Percentiles rank a stretch among this genome's conserved stretches.
Conservation (phyloP, 2,113 vertebrate genomes). For the Vombatus ursinus region DNA sequence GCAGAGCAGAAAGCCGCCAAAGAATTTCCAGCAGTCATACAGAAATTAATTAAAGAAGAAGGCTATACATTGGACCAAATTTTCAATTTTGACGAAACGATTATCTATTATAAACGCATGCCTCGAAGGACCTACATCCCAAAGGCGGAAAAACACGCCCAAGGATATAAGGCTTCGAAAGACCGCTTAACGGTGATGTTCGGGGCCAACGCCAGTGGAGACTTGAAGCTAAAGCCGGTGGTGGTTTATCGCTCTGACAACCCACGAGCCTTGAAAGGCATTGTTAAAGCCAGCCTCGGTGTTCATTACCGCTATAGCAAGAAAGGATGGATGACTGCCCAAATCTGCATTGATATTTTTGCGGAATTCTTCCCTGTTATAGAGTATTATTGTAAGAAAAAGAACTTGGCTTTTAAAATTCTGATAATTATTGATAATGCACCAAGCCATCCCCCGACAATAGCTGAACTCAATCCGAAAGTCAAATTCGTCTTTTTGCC, state of each 20-base stretch:
- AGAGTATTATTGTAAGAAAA: not conserved
- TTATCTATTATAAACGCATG: not conserved
- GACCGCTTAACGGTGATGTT: not conserved
- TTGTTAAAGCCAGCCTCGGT: not conserved
- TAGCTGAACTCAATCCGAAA: not conserved
- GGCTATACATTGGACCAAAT: not conserved
- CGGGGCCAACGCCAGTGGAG: not conserved
- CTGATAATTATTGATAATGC: slow-evolving; percentile 16
- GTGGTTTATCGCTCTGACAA: not conserved
- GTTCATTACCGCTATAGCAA: slow-evolving; percentile 19
- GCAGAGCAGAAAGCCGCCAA: slow-evolving; percentile 27
- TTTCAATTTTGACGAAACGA: slow-evolving; percentile 44
- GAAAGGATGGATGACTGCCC: not conserved
- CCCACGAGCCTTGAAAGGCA: slow-evolving; percentile 2
- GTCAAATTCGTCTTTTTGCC: slow-evolving; percentile 17
- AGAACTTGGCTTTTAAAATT: slow-evolving; percentile 36
- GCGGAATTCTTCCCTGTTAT: not conserved
- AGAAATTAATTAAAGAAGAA: slow-evolving; percentile 58
- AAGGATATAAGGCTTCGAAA: not conserved
- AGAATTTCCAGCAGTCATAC: slow-evolving; percentile 23
- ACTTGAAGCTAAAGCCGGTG: not conserved
- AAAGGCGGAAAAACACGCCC: not conserved
- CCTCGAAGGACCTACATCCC: slow-evolving; percentile 26
- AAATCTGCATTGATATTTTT: not conserved
- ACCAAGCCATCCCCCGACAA: not conserved